Conservation (phyloP, 2,113 vertebrate genomes). For the Boleophthalmus pectinirostris region DNA sequence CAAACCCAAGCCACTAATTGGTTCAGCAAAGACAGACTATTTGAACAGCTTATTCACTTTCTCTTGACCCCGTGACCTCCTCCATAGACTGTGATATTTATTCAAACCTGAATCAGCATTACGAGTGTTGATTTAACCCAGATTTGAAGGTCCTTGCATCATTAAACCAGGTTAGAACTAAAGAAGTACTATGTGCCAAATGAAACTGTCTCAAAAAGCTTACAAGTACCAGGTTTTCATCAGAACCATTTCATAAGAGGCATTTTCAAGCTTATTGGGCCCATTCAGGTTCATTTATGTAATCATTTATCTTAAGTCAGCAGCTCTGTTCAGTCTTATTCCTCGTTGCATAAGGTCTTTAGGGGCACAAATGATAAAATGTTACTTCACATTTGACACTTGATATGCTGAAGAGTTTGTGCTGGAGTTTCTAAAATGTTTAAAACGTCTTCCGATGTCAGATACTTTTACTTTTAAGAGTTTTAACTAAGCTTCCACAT, state of each 20-base stretch:
- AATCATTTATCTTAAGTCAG: not conserved
- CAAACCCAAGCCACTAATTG: conserved; percentile 52
- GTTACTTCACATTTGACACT: not conserved
- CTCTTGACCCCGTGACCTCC: conserved; percentile 38
- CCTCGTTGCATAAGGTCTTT: not conserved
- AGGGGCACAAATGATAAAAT: not conserved
- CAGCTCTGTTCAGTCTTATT: not conserved
- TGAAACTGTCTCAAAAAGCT: not conserved
- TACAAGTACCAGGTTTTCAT: not conserved
- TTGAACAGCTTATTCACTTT: conserved; percentile 30
- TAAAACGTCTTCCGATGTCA: no score
- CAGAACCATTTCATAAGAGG: not conserved
- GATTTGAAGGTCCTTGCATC: conserved; percentile 25
- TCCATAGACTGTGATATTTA: conserved; percentile 36
- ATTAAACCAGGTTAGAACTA: not conserved
- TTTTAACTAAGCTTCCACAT: no score
- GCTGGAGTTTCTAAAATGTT: no score
- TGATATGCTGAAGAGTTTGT: no score
- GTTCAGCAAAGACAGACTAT: conserved; percentile 43
- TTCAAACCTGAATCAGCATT: conserved; percentile 2
- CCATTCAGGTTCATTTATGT: not conserved
- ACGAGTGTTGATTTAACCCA: conserved; percentile 48
- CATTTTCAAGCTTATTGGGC: not conserved
- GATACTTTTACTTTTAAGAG: no score
- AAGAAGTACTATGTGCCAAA: not conserved